Percentiles rank a stretch among this genome's conserved stretches.
These are phyloP conservation scores for Diarsia brunnea DNA, from an alignment of 2,888 invertebrate species.

Conservation along the genomic window DNA sequence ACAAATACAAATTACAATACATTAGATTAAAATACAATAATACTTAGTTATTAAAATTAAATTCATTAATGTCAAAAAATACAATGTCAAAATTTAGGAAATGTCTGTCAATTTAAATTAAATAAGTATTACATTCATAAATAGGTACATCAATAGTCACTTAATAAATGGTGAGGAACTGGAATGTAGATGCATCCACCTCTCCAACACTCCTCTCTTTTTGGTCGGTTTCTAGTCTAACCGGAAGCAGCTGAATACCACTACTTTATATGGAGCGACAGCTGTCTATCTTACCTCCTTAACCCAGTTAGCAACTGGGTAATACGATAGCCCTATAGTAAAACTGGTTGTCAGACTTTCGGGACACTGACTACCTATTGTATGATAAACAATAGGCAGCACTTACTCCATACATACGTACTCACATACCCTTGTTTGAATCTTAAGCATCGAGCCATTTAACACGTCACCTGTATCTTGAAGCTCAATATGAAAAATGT, in stretches of 20 bases:
- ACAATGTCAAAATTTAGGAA: no score
- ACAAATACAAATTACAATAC: no score
- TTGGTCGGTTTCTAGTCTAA: background rate
- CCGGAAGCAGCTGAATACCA: background rate
- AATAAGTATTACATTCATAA: no score
- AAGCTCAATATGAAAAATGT: constrained; percentile 73
- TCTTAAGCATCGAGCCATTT: constrained; percentile 69
- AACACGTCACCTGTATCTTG: constrained; percentile 72
- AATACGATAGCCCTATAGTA: background rate
- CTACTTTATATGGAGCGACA: background rate
- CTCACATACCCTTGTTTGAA: constrained; percentile 59
- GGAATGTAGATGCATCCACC: no score
- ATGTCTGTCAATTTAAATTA: no score
- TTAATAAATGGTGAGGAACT: no score
- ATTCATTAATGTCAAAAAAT: no score
- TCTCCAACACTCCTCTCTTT: no score
- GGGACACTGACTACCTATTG: background rate
- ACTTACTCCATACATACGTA: constrained; percentile 38
- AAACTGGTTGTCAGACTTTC: background rate
- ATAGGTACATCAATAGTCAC: no score
- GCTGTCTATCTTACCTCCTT: background rate
- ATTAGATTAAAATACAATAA: no score
- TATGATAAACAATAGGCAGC: constrained; percentile 25
- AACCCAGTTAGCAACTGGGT: background rate
- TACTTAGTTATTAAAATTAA: no score